These are phyloP conservation scores for Bathynomus jamesi DNA, from an alignment of 1,140 invertebrate genomes.

Conservation along the genomic window DNA sequence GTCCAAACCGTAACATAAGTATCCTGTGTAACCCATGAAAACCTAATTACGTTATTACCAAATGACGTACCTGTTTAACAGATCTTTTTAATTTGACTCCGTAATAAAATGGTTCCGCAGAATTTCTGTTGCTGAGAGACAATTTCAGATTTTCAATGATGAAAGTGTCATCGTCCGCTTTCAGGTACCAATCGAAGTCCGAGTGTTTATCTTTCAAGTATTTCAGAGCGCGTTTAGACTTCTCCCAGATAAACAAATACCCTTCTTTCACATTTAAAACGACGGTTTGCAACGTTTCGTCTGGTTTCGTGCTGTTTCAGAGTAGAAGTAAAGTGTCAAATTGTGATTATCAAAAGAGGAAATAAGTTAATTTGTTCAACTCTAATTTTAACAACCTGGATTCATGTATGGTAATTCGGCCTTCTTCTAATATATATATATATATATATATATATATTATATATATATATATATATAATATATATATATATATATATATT, in stretches of 20 bases:
- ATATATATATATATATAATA: too few relatives aligned
- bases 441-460: too few relatives aligned
- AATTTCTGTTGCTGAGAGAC: slow-evolving; percentile 66
- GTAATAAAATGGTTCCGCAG: slow-evolving; percentile 69
- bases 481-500: too few relatives aligned
- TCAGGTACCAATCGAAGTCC: slow-evolving; percentile 85
- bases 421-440: too few relatives aligned
- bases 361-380: too few relatives aligned
- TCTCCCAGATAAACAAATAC: background rate
- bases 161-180: slow-evolving; percentile 90
- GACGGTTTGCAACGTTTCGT: background rate
- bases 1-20: too few relatives aligned
- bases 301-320: background rate
- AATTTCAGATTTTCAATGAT: slow-evolving; percentile 84
- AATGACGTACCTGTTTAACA: slow-evolving; percentile 6
- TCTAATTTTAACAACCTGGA: too few relatives aligned
- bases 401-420: too few relatives aligned
- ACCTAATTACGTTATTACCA: too few relatives aligned
- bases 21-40: too few relatives aligned
- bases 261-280: background rate
- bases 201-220: slow-evolving; percentile 72
- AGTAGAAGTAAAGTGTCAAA: too few relatives aligned
- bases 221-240: slow-evolving; percentile 58
- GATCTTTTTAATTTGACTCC: slow-evolving; percentile 78
- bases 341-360: too few relatives aligned